Percentiles rank a stretch among this genome's conserved stretches.
These are phyloP conservation scores for Anoura caudifer DNA, from an alignment of 2,113 vertebrate species.

Conservation along the genomic window DNA sequence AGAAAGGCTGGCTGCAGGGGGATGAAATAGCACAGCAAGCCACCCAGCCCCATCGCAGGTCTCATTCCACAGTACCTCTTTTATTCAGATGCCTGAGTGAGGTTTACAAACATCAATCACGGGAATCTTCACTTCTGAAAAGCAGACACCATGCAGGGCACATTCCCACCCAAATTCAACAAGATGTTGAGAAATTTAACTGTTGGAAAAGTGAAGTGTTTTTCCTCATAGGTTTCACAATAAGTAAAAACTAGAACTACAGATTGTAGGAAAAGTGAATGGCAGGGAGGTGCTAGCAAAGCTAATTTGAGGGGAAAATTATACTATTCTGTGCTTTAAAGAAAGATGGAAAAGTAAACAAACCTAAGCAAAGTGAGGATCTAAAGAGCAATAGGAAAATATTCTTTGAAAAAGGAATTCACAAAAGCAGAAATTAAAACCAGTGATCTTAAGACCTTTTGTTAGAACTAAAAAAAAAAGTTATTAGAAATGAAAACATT, in stretches of 20 bases:
- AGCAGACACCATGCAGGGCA: neutral
- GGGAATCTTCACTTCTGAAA: neutral
- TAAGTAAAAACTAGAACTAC: neutral
- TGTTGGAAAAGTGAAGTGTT: neutral
- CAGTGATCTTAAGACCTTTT: neutral
- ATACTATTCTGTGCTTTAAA: neutral
- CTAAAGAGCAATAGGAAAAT: neutral
- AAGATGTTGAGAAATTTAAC: neutral
- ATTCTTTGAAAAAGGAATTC: neutral
- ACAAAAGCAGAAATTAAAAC: neutral
- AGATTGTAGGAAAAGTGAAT: neutral
- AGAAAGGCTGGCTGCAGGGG: neutral
- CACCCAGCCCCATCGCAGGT: neutral
- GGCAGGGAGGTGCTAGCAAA: neutral
- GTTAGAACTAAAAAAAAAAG: neutral
- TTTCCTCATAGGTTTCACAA: neutral
- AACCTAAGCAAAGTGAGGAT: neutral
- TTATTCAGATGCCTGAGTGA: neutral
- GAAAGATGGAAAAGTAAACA: neutral
- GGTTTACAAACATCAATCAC: neutral
- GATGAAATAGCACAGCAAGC: neutral
- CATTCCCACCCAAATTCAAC: neutral
- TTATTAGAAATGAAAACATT: neutral
- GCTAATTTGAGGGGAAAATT: neutral
- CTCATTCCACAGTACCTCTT: neutral